Evolutionary conservation across 2,113 vertebrate species (phyloP).

Genomic region (Colaptes auratus): DNA sequence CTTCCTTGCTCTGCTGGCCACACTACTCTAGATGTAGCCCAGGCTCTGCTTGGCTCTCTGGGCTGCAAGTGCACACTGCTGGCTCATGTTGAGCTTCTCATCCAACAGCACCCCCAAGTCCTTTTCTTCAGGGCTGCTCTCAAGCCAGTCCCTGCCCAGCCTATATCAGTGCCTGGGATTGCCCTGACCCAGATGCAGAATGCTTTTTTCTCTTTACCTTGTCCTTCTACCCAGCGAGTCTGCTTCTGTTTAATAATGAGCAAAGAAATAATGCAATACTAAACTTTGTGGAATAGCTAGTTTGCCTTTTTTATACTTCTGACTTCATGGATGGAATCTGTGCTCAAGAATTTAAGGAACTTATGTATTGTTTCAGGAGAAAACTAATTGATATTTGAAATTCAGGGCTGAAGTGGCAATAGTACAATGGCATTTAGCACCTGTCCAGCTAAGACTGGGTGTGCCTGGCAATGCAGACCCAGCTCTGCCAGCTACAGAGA

Average conservation of each 20-base stretch:
- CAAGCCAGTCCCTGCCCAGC: too few species aligned
- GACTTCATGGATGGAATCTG: neutral
- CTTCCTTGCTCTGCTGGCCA: too few species aligned
- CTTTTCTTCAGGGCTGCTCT: too few species aligned
- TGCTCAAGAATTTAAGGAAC: neutral
- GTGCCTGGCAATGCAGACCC: neutral
- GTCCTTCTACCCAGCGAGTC: neutral
- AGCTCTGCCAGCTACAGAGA: too few species aligned
- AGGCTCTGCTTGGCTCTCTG: too few species aligned
- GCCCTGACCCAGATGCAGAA: too few species aligned
- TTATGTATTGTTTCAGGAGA: neutral
- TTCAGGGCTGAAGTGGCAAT: accelerated
- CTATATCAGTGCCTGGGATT: too few species aligned
- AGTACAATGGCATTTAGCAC: neutral
- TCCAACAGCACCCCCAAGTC: too few species aligned
- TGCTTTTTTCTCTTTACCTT: neutral
- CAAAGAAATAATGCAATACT: neutral
- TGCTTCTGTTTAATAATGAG: neutral
- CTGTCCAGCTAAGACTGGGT: neutral
- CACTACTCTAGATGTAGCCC: too few species aligned
- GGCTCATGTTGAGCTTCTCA: too few species aligned
- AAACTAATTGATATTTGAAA: neutral
- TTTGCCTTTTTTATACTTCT: neutral
- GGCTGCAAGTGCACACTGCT: too few species aligned
- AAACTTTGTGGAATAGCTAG: too few species aligned